These are phyloP conservation scores for Neopelma chrysocephalum DNA, from an alignment of 2,797 vertebrate genomes.

Conservation along the genomic window DNA sequence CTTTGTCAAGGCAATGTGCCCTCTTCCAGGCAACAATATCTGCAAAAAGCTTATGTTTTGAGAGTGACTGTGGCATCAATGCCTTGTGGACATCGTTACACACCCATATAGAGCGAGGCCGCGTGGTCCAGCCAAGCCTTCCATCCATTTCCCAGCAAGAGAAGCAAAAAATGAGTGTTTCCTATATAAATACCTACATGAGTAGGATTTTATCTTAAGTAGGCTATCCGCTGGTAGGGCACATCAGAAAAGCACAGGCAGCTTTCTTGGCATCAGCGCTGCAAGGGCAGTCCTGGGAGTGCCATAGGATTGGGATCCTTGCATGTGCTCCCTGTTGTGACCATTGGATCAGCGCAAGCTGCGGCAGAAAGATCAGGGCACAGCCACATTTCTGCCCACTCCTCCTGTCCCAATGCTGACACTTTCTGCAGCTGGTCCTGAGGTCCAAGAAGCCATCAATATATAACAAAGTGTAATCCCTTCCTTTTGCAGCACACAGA, in stretches of 20 bases:
- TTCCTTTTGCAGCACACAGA: neutral
- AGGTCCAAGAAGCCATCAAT: neutral
- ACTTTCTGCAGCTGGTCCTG: neutral
- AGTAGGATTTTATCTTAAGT: neutral
- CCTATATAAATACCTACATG: accelerated
- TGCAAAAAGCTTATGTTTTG: neutral
- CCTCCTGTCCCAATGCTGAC: neutral
- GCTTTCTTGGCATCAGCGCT: neutral
- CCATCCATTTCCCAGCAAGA: accelerated
- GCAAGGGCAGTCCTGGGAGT: neutral
- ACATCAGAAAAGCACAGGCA: neutral
- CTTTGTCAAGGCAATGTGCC: neutral
- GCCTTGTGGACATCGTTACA: neutral
- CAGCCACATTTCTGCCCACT: neutral
- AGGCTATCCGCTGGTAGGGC: neutral
- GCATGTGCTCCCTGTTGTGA: neutral
- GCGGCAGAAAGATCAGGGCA: neutral
- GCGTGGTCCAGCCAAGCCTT: neutral
- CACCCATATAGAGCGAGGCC: accelerated
- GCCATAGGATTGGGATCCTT: too few relatives aligned
- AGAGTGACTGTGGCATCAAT: neutral
- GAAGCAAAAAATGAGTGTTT: neutral
- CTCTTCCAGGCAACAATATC: neutral
- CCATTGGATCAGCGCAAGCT: neutral
- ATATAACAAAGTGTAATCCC: accelerated